A percentile compares a stretch with the other conserved stretches of the same genome.
phyloP scores from a whole-genome alignment of 2,797 vertebrate species.

The Peromyscus melanophrys region DNA sequence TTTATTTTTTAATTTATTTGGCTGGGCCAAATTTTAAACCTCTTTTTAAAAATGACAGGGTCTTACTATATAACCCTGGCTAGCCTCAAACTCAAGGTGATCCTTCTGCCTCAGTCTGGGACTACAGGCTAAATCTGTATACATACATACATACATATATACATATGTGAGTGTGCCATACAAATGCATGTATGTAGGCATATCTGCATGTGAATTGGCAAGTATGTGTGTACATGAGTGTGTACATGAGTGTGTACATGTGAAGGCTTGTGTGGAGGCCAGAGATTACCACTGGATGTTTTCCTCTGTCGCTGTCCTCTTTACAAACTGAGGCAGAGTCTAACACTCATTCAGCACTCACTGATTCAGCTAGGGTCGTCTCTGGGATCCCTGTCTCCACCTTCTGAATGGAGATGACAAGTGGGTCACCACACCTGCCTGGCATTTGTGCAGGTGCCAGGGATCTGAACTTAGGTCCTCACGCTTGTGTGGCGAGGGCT shows the following conservation, averaged over 20 bases:
- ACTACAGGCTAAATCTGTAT: not conserved
- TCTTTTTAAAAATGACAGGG: not conserved
- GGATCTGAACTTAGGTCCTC: not conserved
- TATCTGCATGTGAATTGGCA: not conserved
- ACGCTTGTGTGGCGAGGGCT: not conserved
- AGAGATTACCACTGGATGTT: not conserved
- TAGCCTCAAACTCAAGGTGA: not conserved
- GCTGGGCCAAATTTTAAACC: not conserved
- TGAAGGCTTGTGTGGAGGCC: not conserved
- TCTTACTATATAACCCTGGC: not conserved
- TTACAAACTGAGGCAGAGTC: not conserved
- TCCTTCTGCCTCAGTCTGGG: not conserved
- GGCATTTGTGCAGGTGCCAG: not conserved
- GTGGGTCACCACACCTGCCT: not conserved
- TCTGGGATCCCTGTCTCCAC: not conserved
- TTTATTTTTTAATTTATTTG: not conserved
- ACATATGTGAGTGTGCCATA: no score
- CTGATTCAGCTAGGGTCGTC: not conserved
- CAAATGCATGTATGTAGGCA: not conserved
- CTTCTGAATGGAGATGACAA: not conserved
- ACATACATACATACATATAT: not conserved
- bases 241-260: no score
- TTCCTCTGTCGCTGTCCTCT: not conserved
- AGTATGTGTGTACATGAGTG: not conserved
- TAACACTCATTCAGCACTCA: rapidly evolving